phyloP scores from a whole-genome alignment of 2,113 vertebrate species.

The Megaceryle torquata region DNA sequence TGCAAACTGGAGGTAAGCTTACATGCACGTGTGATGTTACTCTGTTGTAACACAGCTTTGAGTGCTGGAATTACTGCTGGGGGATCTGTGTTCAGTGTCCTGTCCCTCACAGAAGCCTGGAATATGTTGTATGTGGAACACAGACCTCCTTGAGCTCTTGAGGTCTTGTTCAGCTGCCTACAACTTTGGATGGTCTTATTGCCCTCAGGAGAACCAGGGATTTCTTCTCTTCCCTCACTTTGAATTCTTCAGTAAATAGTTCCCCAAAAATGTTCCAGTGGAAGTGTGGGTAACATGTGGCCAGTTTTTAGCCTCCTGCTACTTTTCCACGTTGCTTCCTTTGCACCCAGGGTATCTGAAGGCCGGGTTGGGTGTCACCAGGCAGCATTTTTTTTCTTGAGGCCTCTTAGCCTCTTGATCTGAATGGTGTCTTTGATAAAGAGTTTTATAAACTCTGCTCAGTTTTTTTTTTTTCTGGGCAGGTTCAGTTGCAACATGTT shows the following conservation, averaged over 20 bases:
- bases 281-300: too few species aligned
- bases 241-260: neutral
- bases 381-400: neutral
- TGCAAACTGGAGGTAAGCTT: neutral
- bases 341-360: neutral
- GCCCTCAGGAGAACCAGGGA: neutral
- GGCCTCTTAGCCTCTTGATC: neutral
- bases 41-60: neutral
- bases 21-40: neutral
- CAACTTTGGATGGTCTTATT: accelerated
- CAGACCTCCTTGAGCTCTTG: neutral
- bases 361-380: neutral
- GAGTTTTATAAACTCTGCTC: neutral
- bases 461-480: neutral
- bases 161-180: accelerated
- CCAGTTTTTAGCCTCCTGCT: neutral
- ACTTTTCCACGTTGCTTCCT: neutral
- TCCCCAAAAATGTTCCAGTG: neutral
- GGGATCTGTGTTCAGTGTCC: neutral
- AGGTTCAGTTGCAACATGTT: neutral
- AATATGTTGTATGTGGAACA: neutral
- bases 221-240: neutral
- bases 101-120: neutral
- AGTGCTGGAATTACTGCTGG: neutral
- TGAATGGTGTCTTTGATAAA: neutral